Percentiles rank a stretch among this genome's conserved stretches.
These are phyloP conservation scores for Catagonus wagneri DNA, from an alignment of 2,113 vertebrate species.

Conservation along the genomic window DNA sequence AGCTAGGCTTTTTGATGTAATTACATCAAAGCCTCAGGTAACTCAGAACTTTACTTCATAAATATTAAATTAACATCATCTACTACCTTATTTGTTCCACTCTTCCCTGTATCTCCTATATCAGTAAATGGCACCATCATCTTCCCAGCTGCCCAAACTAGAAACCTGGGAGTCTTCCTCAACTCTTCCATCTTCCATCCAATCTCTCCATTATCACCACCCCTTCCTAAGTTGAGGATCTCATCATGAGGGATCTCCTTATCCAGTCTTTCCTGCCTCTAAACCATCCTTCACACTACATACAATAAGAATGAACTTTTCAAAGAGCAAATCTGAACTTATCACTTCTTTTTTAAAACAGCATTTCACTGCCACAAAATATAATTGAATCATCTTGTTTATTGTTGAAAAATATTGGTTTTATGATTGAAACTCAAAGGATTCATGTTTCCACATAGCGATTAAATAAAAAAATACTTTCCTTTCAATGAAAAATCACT, in stretches of 20 bases:
- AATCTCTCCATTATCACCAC: background rate
- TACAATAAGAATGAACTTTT: background rate
- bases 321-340: background rate
- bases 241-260: conserved; percentile 2
- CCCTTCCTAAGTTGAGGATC: background rate
- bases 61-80: background rate
- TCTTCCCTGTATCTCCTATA: background rate
- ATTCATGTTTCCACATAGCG: background rate
- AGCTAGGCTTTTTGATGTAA: too few relatives aligned
- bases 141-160: background rate
- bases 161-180: background rate
- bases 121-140: background rate
- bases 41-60: background rate
- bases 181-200: background rate
- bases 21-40: background rate
- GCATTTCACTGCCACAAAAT: background rate
- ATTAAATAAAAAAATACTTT: background rate
- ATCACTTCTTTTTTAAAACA: conserved; percentile 41
- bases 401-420: background rate
- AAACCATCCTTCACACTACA: background rate
- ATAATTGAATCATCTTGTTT: background rate
- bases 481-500: conserved; percentile 41
- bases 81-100: background rate
- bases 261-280: conserved; percentile 28
- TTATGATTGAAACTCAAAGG: conserved; percentile 18